A percentile compares a stretch with the other conserved stretches of the same genome.
Evolutionary conservation across 2,797 vertebrate species (phyloP).

Genomic region (Coranthus polyacanthus): DNA sequence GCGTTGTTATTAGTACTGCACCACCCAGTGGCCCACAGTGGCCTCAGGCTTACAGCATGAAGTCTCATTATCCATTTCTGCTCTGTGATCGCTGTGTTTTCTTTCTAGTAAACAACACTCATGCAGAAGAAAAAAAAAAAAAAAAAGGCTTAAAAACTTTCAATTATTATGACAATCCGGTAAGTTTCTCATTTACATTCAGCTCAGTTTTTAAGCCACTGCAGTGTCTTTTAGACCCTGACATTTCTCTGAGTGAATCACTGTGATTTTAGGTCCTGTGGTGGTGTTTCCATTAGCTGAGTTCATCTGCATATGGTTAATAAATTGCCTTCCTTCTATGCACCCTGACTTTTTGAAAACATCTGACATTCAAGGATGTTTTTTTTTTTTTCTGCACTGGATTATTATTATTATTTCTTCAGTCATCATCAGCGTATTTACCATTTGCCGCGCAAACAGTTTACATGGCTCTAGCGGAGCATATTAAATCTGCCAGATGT

Average conservation of each 20-base stretch:
- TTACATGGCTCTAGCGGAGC: background rate
- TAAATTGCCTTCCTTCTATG: conserved; percentile 31
- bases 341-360: conserved; percentile 33
- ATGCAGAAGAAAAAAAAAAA: background rate
- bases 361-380: conserved; percentile 26
- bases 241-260: conserved; percentile 60
- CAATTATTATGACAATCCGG: conserved; percentile 36
- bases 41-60: conserved; percentile 50
- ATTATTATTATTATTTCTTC: conserved; percentile 18
- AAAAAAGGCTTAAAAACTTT: conserved; percentile 8
- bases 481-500: background rate
- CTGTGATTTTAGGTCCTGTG: conserved; percentile 51
- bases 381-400: conserved; percentile 1
- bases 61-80: conserved; percentile 41
- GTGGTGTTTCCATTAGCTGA: conserved; percentile 50
- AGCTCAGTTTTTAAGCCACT: conserved; percentile 25
- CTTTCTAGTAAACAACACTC: conserved; percentile 43
- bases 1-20: conserved; percentile 54
- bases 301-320: conserved; percentile 49
- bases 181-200: conserved; percentile 51
- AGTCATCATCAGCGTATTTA: conserved; percentile 10
- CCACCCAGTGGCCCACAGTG: conserved; percentile 61
- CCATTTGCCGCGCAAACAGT: conserved; percentile 1
- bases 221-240: conserved; percentile 42
- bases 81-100: conserved; percentile 40